These are phyloP conservation scores for Chondrosia reniformis DNA, from an alignment of 37 sponge, comb jelly and placozoan genomes.

Conservation along the genomic window DNA sequence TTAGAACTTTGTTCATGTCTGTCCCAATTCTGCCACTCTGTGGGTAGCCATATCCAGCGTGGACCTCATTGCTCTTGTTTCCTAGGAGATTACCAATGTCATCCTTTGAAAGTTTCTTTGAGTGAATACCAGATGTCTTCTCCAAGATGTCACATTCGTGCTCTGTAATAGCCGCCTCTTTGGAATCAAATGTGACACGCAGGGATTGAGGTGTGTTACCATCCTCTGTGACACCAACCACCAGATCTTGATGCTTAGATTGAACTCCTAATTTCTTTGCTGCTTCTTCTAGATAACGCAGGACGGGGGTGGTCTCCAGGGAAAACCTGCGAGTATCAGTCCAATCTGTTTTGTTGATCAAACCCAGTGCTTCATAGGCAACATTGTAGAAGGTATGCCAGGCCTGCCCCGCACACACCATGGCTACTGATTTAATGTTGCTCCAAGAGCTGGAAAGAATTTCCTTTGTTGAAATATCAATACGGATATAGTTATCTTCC, in stretches of 20 bases:
- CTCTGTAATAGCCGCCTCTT: constrained; percentile 4
- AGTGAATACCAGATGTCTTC: too few species aligned
- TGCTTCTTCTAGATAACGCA: constrained; percentile 2
- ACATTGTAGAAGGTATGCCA: constrained; percentile 4
- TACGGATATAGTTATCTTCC: too few species aligned
- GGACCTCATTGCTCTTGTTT: not conserved
- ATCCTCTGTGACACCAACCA: not conserved
- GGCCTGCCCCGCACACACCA: not conserved
- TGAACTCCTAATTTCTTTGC: not conserved
- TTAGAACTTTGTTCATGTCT: constrained; percentile 19
- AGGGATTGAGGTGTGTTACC: not conserved
- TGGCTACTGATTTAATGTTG: not conserved
- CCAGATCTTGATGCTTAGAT: not conserved
- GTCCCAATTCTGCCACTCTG: constrained; percentile 12
- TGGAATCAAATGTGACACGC: constrained; percentile 12
- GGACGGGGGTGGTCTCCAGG: not conserved
- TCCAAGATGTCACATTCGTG: too few species aligned
- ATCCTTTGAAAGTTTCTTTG: too few species aligned
- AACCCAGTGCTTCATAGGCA: not conserved
- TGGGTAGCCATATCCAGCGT: constrained; percentile 20
- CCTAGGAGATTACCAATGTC: not conserved
- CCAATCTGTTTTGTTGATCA: constrained; percentile 13
- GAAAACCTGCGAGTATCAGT: not conserved
- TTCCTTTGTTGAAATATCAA: constrained; percentile 12
- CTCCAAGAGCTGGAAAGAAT: not conserved